These are phyloP conservation scores for Campoplex capitator DNA, from an alignment of 2,888 invertebrate species.

Conservation along the genomic window DNA sequence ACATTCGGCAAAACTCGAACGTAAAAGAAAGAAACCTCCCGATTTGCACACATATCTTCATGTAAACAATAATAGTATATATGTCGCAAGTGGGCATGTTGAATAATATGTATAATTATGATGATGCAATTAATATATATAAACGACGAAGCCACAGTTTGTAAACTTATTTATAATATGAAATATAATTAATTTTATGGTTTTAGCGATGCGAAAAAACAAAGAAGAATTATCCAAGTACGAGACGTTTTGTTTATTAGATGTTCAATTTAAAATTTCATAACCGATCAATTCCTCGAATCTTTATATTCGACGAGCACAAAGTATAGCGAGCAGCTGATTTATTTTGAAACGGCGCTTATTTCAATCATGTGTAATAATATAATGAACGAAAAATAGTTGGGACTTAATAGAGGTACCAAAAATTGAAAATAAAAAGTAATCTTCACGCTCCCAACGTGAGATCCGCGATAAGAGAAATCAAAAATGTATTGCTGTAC, in stretches of 20 bases:
- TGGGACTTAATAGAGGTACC: neutral
- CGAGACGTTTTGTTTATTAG: slow-evolving; percentile 54
- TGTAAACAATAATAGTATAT: slow-evolving; percentile 43
- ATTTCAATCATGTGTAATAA: neutral
- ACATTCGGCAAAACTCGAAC: slow-evolving; percentile 19
- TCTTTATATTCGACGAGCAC: slow-evolving; percentile 78
- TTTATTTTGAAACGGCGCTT: neutral
- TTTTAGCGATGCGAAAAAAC: slow-evolving; percentile 28
- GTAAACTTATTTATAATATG: slow-evolving; percentile 76
- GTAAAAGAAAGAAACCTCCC: slow-evolving; percentile 53
- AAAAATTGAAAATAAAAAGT: neutral
- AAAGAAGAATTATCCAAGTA: slow-evolving; percentile 64
- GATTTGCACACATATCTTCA: slow-evolving; percentile 65
- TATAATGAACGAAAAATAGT: neutral
- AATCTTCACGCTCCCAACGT: neutral
- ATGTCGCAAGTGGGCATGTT: slow-evolving; percentile 57
- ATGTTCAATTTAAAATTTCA: slow-evolving; percentile 65
- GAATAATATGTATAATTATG: slow-evolving; percentile 71
- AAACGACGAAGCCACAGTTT: slow-evolving; percentile 74
- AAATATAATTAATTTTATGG: slow-evolving; percentile 74
- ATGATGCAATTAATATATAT: slow-evolving; percentile 68
- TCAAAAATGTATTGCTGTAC: slow-evolving; percentile 26
- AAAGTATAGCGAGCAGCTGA: slow-evolving; percentile 65
- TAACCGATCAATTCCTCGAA: slow-evolving; percentile 76
- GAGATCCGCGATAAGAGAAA: slow-evolving; percentile 11